phyloP scores from a whole-genome alignment of 2,888 invertebrate genomes.

The Aphelenchoides bicaudatus region DNA sequence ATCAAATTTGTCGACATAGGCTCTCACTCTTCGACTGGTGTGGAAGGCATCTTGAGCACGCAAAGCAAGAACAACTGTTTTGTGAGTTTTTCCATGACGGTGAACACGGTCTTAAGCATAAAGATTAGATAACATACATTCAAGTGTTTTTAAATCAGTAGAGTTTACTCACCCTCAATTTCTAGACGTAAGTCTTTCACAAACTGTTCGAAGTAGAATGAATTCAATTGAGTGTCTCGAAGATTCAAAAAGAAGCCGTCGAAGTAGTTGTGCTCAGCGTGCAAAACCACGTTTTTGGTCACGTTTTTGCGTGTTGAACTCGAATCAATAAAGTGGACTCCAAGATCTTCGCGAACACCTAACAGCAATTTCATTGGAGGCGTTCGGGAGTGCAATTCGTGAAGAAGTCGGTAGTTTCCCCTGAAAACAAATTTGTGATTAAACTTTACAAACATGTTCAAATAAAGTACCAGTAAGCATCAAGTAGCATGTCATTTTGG shows the following conservation, averaged over 20 bases:
- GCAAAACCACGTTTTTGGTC: neutral
- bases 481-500: slow-evolving; percentile 1
- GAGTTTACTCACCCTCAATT: neutral
- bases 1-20: slow-evolving; percentile 16
- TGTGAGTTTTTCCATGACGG: too few species aligned
- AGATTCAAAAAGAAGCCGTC: slow-evolving; percentile 22
- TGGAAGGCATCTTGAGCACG: slow-evolving; percentile 11
- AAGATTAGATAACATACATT: too few species aligned
- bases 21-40: neutral
- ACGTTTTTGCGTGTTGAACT: neutral
- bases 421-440: neutral
- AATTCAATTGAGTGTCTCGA: neutral
- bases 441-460: too few species aligned
- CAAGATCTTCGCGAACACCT: slow-evolving; percentile 6
- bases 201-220: slow-evolving; percentile 1
- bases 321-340: slow-evolving; percentile 9
- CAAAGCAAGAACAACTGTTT: slow-evolving; percentile 6
- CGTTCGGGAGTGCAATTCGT: slow-evolving; percentile 12
- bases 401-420: neutral
- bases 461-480: slow-evolving; percentile 9
- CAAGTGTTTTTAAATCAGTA: neutral
- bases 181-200: neutral
- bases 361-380: slow-evolving; percentile 9
- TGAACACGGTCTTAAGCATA: too few species aligned
- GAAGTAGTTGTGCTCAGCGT: slow-evolving; percentile 2